These are phyloP conservation scores for Nesoenas mayeri DNA, from an alignment of 2,113 vertebrate species.

Conservation along the genomic window DNA sequence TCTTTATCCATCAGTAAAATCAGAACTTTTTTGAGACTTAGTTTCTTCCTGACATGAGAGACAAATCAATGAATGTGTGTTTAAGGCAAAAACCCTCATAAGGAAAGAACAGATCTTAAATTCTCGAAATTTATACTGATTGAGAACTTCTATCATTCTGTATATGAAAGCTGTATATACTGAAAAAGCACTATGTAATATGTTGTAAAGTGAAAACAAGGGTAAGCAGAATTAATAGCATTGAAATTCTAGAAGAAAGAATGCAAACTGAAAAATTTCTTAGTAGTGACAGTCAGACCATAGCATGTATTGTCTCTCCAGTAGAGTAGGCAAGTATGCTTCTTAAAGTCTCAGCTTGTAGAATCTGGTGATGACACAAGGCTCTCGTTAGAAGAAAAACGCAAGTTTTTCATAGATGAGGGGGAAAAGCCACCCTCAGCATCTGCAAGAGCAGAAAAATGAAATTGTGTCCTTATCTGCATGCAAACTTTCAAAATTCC, in stretches of 20 bases:
- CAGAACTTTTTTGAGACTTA: not conserved
- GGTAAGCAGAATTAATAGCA: not conserved
- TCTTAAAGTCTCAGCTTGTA: not conserved
- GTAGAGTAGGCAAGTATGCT: not conserved
- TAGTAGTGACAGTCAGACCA: not conserved
- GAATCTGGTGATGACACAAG: not conserved
- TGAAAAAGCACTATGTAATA: not conserved
- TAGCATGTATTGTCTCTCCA: not conserved
- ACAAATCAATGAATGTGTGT: not conserved
- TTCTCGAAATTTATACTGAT: not conserved
- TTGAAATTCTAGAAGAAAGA: not conserved
- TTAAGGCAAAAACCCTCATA: not conserved
- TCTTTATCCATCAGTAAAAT: not conserved
- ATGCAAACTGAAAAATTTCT: not conserved
- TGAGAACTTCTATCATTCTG: not conserved
- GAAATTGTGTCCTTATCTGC: not conserved
- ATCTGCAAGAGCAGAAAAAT: not conserved
- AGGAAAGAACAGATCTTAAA: not conserved
- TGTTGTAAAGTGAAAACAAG: not conserved
- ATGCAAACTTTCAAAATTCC: not conserved
- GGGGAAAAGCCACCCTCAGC: not conserved
- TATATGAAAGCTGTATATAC: not conserved
- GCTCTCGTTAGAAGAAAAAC: not conserved
- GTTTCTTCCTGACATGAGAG: not conserved
- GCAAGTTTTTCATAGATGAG: not conserved